Evolutionary conservation across 2,888 invertebrate species (phyloP).

Genomic region (Drosophila atripex): DNA sequence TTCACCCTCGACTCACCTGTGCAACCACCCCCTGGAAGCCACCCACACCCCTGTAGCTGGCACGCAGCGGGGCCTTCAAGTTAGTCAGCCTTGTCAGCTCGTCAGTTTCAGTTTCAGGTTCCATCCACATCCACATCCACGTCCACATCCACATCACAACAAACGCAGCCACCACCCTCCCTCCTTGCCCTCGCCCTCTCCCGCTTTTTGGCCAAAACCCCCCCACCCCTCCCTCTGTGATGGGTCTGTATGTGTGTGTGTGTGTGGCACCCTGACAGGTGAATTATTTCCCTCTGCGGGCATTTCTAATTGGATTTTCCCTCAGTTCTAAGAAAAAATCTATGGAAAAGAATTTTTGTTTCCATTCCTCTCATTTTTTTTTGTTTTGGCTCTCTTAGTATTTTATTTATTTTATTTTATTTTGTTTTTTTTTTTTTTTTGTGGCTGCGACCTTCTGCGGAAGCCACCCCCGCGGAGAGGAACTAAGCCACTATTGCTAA

Average conservation of each 20-base stretch:
- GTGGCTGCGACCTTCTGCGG: slow-evolving; percentile 62
- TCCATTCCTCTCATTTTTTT: slow-evolving; percentile 12
- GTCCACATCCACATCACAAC: slow-evolving; percentile 20
- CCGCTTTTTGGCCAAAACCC: slow-evolving; percentile 2
- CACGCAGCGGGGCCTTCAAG: slow-evolving; percentile 70
- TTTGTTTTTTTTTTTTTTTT: slow-evolving; percentile 14
- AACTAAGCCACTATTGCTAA: neutral
- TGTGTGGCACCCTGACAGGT: slow-evolving; percentile 69
- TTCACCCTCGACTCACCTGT: slow-evolving; percentile 52
- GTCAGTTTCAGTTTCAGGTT: slow-evolving; percentile 65
- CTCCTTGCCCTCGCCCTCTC: neutral
- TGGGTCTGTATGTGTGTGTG: slow-evolving; percentile 14
- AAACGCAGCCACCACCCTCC: slow-evolving; percentile 24
- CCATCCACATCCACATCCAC: slow-evolving; percentile 39
- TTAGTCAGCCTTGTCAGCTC: slow-evolving; percentile 72
- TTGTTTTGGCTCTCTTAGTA: neutral
- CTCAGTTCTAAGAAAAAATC: slow-evolving; percentile 82
- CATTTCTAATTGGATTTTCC: slow-evolving; percentile 82
- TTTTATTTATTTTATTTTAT: slow-evolving; percentile 15
- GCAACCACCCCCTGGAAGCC: neutral
- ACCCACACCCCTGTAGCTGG: slow-evolving; percentile 1
- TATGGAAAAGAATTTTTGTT: slow-evolving; percentile 69
- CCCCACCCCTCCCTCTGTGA: neutral
- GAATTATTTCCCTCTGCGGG: slow-evolving; percentile 78
- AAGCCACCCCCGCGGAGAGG: slow-evolving; percentile 24